Evolutionary conservation across 2,797 vertebrate species (phyloP).

Genomic region (Gobio occitaniae): DNA sequence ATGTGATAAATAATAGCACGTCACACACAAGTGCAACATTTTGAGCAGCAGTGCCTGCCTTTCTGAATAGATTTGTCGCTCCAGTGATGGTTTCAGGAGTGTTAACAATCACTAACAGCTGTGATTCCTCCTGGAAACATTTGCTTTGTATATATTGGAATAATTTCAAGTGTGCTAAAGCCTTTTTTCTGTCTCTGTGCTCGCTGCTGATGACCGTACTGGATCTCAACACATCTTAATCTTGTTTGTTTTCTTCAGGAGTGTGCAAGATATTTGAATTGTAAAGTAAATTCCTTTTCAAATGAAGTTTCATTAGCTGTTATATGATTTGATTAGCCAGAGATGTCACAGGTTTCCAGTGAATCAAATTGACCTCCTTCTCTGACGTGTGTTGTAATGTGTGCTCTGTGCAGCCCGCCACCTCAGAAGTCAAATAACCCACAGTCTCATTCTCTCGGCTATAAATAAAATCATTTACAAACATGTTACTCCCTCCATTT

Average conservation of each 20-base stretch:
- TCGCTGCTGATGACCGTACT: background rate
- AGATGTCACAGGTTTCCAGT: background rate
- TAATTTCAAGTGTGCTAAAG: constrained; percentile 25
- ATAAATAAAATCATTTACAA: background rate
- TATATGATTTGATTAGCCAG: background rate
- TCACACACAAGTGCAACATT: background rate
- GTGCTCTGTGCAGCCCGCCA: background rate
- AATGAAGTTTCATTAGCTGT: background rate
- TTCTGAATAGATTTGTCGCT: background rate
- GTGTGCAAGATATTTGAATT: background rate
- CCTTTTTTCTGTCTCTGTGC: background rate
- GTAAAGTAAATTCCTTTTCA: background rate
- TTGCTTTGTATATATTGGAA: background rate
- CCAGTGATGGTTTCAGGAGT: background rate
- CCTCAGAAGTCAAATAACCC: background rate
- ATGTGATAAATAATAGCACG: background rate
- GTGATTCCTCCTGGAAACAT: constrained; percentile 7
- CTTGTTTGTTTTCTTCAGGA: background rate
- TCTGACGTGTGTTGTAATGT: background rate
- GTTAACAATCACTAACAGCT: constrained; percentile 23
- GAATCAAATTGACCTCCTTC: background rate
- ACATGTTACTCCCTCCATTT: background rate
- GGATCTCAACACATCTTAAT: background rate
- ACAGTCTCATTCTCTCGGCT: background rate
- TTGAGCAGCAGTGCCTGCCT: background rate